Evolutionary conservation across 2,797 vertebrate genomes (phyloP), one percentile per base, ranked within the genome.

Genomic region (Parauchenoglanis punctatus): DNA sequence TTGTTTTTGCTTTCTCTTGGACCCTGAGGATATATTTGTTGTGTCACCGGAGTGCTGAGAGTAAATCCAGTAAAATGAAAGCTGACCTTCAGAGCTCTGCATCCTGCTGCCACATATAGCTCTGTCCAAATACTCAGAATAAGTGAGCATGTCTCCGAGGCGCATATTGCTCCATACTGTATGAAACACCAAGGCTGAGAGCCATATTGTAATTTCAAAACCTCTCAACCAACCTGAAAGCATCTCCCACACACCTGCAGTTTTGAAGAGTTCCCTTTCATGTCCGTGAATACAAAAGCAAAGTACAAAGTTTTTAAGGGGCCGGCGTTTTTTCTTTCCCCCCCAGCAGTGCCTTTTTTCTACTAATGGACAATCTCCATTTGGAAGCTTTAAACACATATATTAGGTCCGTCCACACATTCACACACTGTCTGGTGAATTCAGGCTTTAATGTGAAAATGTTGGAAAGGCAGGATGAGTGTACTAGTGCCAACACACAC

Each of bases 191-290:
- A 25, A 44, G 78, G 56, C 58, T 61, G 58, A 81, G 56, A 81
- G 78, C 56, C 58, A 44, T 81, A 81, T 68, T 84, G 73, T 67
- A 63, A 77, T 85, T 77, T 85, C 23, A 77, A n/a, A 49, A 52
- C 58, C 72, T 65, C 84, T 85, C 73, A 65, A 63, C n/a, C 59
- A 31, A 28, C 59, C 72, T 61, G 25, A 85, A 63, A 67, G 58
- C 58, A 65, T 85, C 73, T 35, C 84, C 63, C 44, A 78, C 59
- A 63, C 46, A 67, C 59, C 58, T 70, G 85, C 61, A 31, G 52
- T 52, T 70, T 40, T 81, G 63, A 86, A 68, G 65, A 58, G 63
- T 18, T 44, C 28, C 18, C 23, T 86, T 86, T 86, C 49, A 78
- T 81, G 63, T 67, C 31, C 3, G 15, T 20, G 17, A 31, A 59